These are phyloP conservation scores for Phenganax stokvisi DNA, from an alignment of 92 coral and sea anemone species.

Conservation along the genomic window DNA sequence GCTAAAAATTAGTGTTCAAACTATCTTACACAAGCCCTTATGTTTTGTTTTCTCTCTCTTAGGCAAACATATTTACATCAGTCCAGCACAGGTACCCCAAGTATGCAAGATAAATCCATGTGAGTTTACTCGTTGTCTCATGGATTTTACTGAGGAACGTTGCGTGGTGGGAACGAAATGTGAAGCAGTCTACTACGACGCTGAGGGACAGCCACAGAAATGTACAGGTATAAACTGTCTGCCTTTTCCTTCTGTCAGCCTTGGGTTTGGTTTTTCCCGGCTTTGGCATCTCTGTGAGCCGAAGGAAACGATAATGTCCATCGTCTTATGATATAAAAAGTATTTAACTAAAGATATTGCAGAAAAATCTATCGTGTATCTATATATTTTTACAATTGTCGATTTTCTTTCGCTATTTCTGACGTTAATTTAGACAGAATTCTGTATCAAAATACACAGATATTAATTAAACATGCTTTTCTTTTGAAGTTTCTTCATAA, in stretches of 20 bases:
- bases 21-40: neutral
- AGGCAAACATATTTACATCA: constrained; percentile 68
- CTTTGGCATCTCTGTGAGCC: neutral
- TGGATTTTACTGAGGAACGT: constrained; percentile 70
- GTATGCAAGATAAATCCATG: constrained; percentile 94
- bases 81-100: constrained; percentile 21
- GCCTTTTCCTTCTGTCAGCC: neutral
- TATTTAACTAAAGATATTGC: too few species aligned
- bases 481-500: too few species aligned
- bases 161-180: constrained; percentile 95
- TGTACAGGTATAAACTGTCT: constrained; percentile 67
- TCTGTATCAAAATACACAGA: too few species aligned
- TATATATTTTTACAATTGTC: too few species aligned
- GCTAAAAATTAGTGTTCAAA: neutral
- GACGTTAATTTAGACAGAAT: too few species aligned
- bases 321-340: too few species aligned
- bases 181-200: constrained; percentile 86
- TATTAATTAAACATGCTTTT: too few species aligned
- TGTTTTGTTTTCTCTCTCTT: neutral
- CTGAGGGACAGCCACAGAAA: constrained; percentile 71
- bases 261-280: neutral
- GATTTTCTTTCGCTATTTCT: too few species aligned
- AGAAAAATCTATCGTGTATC: too few species aligned
- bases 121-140: constrained; percentile 76
- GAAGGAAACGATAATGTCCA: too few species aligned